Base-by-base conservation (phyloP, 2,888 invertebrate species). In the Diplazon laetatorius region DNA sequence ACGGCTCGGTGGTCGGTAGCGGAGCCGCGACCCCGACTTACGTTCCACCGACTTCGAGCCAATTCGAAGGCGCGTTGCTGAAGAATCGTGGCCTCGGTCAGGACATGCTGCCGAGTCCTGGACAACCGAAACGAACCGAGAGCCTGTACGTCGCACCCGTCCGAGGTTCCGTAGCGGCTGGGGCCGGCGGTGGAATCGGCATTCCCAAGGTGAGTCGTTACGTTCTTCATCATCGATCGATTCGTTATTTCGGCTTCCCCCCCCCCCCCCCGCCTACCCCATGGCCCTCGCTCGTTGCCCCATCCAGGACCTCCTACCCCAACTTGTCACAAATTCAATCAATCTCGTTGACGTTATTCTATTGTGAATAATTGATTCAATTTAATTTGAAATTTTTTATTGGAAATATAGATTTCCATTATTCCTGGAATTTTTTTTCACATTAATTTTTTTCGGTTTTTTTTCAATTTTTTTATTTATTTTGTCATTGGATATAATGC, bases 71-170 rank as follows among this genome's bases (percentile, higher is more conserved):
- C 70, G 95, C 96, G 68, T 93, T 97, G 79, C 89, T 97, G 86
- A 93, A 95, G 88, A 96, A 96, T 91, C 93, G 96, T 86, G 95
- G 93, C 83, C 93, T 97, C 73, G 97, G 97, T 79, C 97, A 97
- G 92, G 97, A 97, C 90, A 97, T 97, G 90, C 94, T 96, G 87
- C 97, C 97, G 80, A 97, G 97, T 84, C 95, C 94, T 76, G 95
- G 95, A 87, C 96, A 97, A 91, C 97, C 97, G 76, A 97, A 97
- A 91, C 94, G 97, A 87, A 97, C 97, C 81, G 97, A 97, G 92
- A 97, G 97, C 90, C 93, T 97, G 86, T 97, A 95, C 91, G 94
- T 97, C 86, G 92, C 93, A 86, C 94, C 94, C 60, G 92, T 92
- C 80, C 86, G 89, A 50, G 86, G 86, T 22, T 85, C 85, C 80